phyloP scores from a whole-genome alignment of 2,888 invertebrate genomes.

The Palloptera scutellata region DNA sequence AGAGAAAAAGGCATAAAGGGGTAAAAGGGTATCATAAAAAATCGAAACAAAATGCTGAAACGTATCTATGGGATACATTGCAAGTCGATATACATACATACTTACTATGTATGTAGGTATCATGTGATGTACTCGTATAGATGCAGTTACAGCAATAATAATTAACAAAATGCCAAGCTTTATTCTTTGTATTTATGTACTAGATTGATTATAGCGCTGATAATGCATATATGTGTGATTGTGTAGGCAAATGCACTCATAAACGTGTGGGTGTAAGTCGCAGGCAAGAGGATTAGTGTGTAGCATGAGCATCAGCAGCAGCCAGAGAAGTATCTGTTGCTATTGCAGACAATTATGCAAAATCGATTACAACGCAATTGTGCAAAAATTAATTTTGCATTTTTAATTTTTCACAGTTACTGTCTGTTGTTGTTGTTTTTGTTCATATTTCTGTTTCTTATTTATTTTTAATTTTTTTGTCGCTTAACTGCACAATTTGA shows the following conservation, averaged over 20 bases:
- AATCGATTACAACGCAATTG: slow-evolving; percentile 59
- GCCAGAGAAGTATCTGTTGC: background rate
- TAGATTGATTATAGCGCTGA: too few relatives aligned
- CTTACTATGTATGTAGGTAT: background rate
- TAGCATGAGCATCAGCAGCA: slow-evolving; percentile 1
- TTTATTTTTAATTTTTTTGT: too few relatives aligned
- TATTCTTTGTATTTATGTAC: too few relatives aligned
- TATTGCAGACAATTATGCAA: slow-evolving; percentile 55
- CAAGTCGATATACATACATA: background rate
- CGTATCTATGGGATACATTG: too few relatives aligned
- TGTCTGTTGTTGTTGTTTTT: slow-evolving; percentile 3
- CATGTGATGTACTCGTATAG: background rate
- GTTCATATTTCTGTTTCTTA: slow-evolving; percentile 10
- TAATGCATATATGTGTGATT: background rate
- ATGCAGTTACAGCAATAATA: slow-evolving; percentile 11
- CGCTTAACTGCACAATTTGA: too few relatives aligned
- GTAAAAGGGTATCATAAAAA: background rate
- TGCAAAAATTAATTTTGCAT: slow-evolving; percentile 54
- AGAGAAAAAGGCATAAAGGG: background rate
- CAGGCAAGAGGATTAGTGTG: background rate
- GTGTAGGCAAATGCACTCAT: background rate
- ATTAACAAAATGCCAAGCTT: slow-evolving; percentile 6
- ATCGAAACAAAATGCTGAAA: background rate
- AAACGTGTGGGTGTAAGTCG: background rate
- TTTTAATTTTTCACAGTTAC: slow-evolving; percentile 25